These are phyloP conservation scores for Hyles vespertilio DNA, from an alignment of 1,140 invertebrate species.

Conservation along the genomic window DNA sequence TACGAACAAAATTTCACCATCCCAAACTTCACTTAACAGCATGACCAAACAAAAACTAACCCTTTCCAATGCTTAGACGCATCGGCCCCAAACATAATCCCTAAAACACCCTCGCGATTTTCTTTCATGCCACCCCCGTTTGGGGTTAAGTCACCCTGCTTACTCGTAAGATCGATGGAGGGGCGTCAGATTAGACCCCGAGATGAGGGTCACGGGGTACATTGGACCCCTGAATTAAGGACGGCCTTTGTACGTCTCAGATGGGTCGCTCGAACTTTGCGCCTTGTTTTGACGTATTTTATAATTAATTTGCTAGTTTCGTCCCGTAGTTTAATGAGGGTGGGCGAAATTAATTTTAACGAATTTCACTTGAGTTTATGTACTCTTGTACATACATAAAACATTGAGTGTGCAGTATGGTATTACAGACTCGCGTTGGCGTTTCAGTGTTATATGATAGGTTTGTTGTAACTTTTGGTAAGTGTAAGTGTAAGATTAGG, in stretches of 20 bases:
- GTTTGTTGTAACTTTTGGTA: too few species aligned
- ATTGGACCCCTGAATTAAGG: constrained; percentile 48
- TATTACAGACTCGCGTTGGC: too few species aligned
- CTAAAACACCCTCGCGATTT: constrained; percentile 49
- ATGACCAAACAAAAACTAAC: constrained; percentile 63
- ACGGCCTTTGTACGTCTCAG: constrained; percentile 66
- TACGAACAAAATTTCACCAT: too few species aligned
- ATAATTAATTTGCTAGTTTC: constrained; percentile 75
- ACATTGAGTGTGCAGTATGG: too few species aligned
- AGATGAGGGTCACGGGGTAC: constrained; percentile 51
- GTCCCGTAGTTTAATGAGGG: constrained; percentile 65
- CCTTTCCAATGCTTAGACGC: constrained; percentile 23
- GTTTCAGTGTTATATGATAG: too few species aligned
- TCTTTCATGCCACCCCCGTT: constrained; percentile 54
- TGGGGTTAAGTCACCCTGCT: constrained; percentile 65
- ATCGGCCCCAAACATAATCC: constrained; percentile 37
- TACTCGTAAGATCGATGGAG: constrained; percentile 66
- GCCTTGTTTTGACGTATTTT: constrained; percentile 70
- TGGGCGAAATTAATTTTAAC: constrained; percentile 54
- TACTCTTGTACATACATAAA: background rate
- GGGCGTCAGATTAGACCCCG: constrained; percentile 54
- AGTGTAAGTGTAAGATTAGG: too few species aligned
- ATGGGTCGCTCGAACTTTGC: constrained; percentile 56
- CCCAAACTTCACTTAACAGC: constrained; percentile 13
- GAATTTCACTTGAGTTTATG: constrained; percentile 30